A percentile compares a stretch with the other conserved stretches of the same genome.
These are phyloP conservation scores for Meles meles DNA, from an alignment of 2,113 vertebrate species.

Conservation along the genomic window DNA sequence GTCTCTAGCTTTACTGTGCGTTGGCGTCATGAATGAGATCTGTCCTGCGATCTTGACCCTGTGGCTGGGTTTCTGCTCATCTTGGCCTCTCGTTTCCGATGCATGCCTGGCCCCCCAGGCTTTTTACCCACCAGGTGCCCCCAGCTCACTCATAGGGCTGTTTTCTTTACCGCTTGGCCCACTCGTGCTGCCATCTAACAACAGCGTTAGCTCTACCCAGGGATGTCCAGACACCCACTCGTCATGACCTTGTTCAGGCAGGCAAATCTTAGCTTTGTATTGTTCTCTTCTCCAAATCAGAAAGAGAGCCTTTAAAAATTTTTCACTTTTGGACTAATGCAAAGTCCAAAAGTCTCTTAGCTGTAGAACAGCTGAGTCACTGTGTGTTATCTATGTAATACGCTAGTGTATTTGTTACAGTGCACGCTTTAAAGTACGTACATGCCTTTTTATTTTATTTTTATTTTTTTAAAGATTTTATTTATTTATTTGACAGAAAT, in stretches of 20 bases:
- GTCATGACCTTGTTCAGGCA: neutral
- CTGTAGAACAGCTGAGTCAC: neutral
- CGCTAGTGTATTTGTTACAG: neutral
- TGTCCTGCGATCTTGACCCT: neutral
- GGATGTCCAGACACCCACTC: neutral
- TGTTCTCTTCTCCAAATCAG: neutral
- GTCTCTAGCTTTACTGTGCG: rapidly evolving
- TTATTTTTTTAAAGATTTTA: too few relatives aligned
- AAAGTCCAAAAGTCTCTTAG: neutral
- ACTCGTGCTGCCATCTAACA: neutral
- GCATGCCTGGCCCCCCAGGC: neutral
- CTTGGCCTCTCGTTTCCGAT: neutral
- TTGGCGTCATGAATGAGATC: neutral
- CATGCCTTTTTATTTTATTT: neutral
- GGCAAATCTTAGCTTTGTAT: neutral
- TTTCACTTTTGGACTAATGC: neutral
- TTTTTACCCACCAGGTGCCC: neutral
- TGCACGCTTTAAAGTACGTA: neutral
- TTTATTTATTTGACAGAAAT: too few relatives aligned
- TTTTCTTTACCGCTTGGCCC: neutral
- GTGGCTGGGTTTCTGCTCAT: neutral
- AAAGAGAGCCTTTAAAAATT: neutral
- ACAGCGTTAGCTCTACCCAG: neutral
- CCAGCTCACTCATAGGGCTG: too few relatives aligned
- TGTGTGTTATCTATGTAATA: neutral